Conservation (phyloP, 2,888 invertebrate genomes). For the Mesoligia furuncula region DNA sequence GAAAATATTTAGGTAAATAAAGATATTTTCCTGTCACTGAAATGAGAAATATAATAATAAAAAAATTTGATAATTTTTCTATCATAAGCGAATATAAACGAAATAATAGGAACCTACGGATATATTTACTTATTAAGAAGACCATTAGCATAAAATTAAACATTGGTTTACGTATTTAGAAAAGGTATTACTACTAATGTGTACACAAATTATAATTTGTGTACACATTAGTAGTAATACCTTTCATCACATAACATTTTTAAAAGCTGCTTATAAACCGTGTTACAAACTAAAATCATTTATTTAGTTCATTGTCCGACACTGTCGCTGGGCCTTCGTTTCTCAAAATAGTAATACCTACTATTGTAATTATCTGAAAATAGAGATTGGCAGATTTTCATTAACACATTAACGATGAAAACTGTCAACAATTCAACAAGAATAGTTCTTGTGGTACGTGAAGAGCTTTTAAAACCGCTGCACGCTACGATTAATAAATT, state of each 20-base stretch:
- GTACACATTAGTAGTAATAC: no score
- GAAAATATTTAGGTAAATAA: background rate
- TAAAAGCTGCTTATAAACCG: background rate
- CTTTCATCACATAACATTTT: no score
- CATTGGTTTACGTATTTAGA: no score
- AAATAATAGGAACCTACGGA: background rate
- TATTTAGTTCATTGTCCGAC: slow-evolving; percentile 27
- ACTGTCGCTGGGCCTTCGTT: slow-evolving; percentile 35
- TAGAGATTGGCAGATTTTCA: slow-evolving; percentile 7
- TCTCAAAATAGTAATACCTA: slow-evolving; percentile 19
- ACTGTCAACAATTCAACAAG: background rate
- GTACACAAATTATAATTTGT: background rate
- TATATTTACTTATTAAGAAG: background rate
- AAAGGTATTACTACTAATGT: no score
- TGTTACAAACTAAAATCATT: background rate
- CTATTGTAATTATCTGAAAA: slow-evolving; percentile 7
- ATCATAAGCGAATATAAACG: background rate
- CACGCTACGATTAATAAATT: background rate
- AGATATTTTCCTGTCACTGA: background rate
- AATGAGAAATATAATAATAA: slow-evolving; percentile 1
- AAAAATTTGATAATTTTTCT: background rate
- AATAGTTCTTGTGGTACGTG: background rate
- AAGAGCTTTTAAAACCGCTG: slow-evolving; percentile 1
- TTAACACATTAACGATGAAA: background rate
- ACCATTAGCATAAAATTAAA: background rate